Base-by-base conservation (phyloP, 1,140 invertebrate species). In the Drosophila insularis region DNA sequence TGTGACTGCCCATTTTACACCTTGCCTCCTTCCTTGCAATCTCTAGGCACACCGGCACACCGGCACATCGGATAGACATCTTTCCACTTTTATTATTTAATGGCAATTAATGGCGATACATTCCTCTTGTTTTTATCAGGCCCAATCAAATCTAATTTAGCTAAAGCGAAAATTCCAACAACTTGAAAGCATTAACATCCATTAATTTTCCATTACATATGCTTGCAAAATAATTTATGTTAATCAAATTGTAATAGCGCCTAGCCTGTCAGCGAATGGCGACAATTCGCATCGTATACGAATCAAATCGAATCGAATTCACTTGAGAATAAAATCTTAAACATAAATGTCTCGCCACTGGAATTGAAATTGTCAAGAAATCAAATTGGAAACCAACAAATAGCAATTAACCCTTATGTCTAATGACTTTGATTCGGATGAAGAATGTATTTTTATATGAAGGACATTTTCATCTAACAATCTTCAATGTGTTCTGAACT, bases 1-100 rank as follows among this genome's bases (percentile, higher is more conserved):
- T 63, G 71, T 50, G 71, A 81, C 79, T 70, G 65, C 79, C 74
- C 35, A 74, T 76, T 80, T 85, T 86, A 85, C 81, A 86, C 81
- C 70, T 86, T 85, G 81, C 81, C 23, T 27, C 32, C 13, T 4
- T 11, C 10, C 35, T 37, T 13, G 35, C 35, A 11, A 37, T 37
- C 10, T 37, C 11, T 13, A 37, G 10, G 32, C 8, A 10, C 10
- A 2, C 32, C 32, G 10, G 32, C 8, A 10, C 10, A 2, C 32
- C 32, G 2, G 8, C 4, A 35, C 32, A 35, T 11, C 6, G 8
- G 32, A 35, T 35, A 35, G 35, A 37, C 35, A 37, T n/a, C 63
- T 71, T 50, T 17, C 32, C 23, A 19, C 17, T 14, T 35, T 37
- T 58, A 64, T 50, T 56, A 76, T 58, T 14, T 11, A 14, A 50